A percentile compares a stretch with the other conserved stretches of the same genome.
phyloP scores from a whole-genome alignment of 2,888 invertebrate genomes.

The Cryptus armator region DNA sequence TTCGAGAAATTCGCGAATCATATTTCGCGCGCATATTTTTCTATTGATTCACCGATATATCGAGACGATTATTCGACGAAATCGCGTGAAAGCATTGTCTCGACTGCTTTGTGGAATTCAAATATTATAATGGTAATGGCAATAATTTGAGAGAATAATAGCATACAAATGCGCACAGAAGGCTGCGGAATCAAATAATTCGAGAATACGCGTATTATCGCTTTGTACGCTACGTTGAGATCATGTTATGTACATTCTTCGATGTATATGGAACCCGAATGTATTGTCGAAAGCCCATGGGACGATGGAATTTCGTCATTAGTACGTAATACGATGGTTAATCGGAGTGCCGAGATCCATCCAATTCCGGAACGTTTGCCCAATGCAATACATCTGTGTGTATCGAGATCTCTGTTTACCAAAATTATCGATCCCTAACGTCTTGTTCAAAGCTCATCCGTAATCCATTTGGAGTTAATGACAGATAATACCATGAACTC shows the following conservation, averaged over 20 bases:
- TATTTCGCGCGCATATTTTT: not conserved
- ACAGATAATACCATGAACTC: not conserved
- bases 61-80: not conserved
- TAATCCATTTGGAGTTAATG: not conserved
- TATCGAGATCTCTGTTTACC: constrained; percentile 8
- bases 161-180: not conserved
- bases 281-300: not conserved
- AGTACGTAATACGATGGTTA: not conserved
- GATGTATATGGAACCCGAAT: not conserved
- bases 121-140: not conserved
- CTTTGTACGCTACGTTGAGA: not conserved
- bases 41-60: not conserved
- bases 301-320: constrained; percentile 4
- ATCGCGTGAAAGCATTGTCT: not conserved
- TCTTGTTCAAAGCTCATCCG: not conserved
- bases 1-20: not conserved
- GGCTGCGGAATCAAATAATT: not conserved
- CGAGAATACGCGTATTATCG: not conserved
- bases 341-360: not conserved
- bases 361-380: not conserved
- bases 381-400: not conserved
- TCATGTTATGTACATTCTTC: not conserved
- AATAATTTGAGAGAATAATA: not conserved
- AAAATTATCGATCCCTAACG: constrained; percentile 1
- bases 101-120: not conserved